Base-by-base conservation (phyloP, 2,888 invertebrate species). In the Temnothorax unifasciatus region DNA sequence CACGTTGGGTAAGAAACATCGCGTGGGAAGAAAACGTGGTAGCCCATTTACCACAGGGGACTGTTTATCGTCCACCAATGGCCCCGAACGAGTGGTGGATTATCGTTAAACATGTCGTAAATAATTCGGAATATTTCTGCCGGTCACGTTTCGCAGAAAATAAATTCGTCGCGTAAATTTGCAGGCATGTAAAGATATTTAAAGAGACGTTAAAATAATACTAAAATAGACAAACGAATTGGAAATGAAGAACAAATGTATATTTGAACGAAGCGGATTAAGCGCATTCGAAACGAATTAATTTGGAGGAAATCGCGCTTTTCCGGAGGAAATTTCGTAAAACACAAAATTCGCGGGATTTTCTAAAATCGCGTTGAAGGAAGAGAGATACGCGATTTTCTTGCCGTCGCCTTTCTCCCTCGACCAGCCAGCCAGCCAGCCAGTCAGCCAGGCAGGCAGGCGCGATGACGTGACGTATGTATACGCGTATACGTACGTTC, bases 21-120 rank as follows among this genome's bases (percentile, higher is more conserved):
- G 90, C 90, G 91, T 90, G 90, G 88, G 89, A 91, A 90, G 91
- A 88, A 90, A 90, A 85, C 87, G 90, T 91, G 87, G 83, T 85
- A 86, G 86, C 77, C 77, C 85, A 86, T 89, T 90, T 82, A 68
- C 86, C 89, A 79, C 86, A 76, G 57, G 75, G 83, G 87, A 85
- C 83, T 90, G 89, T 90, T 90, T 87, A 87, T 86, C 83, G 50
- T 63, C 54, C 47, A 44, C 38, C 29, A 29, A 25, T 63, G 52
- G 52, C 18, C 64, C 52, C 25, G 76, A 50, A 52, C 38, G 34
- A 54, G 52, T 21, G 69, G n/a, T 15, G 54, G 29, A 77, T 69
- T 54, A 77, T 41, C 47, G 59, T 79, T 50, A 50, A 59, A 59
- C 44, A 44, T 66, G 18, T 50, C 13, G 29, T 21, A 57, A 52